Evolutionary conservation across 2,113 vertebrate species (phyloP), one percentile per base, ranked within the genome.

Genomic region (Peromyscus polionotus): DNA sequence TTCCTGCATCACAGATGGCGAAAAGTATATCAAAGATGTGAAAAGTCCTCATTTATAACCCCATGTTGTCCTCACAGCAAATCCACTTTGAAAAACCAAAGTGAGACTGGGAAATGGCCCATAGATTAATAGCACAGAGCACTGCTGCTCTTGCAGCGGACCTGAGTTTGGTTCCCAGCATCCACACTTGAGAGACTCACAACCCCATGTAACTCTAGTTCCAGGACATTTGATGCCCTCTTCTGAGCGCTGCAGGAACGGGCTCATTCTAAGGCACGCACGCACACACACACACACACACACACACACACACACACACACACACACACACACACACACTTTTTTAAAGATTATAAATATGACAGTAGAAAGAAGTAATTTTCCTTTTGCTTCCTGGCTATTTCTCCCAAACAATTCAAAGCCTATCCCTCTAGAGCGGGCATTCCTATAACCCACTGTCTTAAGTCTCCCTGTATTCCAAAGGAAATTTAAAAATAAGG

Each of bases 331-430:
- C 10, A 51, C 51, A 51, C 14, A 19, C n/a, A n/a, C 39, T 28
- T 61, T 61, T 83, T 83, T 61, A 73, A 77, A 54, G 8, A 54
- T 77, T 75, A 22, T 57, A 94, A 93, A 57, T 72, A 72, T 80
- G 77, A 51, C 19, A 88, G 45, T 39, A 94, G 90, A 96, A 85
- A 70, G 2, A 72, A 94, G 31, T 33, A 85, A 92, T 92, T 96
- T 39, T 54, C 45, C 33, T 54, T 75, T 79, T 94, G n/a, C 3
- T 31, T 39, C 9, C 80, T 91, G 36, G 16, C 22, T 59, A 80
- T 73, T 31, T 93, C 57, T 20, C 45, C 39, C 3, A 95, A 95
- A 79, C 31, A 95, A 95, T 48, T 73, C 57, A 95, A 96, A 95
- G 4, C 68, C 57, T 26, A 85, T 72, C 57, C 1, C 45, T 16